These are phyloP conservation scores for Ahaetulla prasina DNA, from an alignment of 2,113 vertebrate genomes.

Conservation along the genomic window DNA sequence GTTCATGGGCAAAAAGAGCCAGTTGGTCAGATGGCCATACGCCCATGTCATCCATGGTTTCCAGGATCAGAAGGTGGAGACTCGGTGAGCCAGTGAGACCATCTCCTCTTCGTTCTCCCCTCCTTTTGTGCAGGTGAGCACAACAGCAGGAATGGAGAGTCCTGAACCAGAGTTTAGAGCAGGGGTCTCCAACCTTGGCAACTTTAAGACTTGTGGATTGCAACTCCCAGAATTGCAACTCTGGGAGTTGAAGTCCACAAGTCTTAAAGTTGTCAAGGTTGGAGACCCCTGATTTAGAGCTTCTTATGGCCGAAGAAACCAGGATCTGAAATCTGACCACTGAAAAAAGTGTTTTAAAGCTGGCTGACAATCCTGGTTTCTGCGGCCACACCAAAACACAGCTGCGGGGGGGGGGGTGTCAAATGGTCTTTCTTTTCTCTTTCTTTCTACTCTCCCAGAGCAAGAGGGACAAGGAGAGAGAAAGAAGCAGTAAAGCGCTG, in stretches of 20 bases:
- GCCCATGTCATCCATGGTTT: not conserved
- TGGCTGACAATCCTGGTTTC: not conserved
- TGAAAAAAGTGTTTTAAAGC: not conserved
- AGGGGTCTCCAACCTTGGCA: too few species aligned
- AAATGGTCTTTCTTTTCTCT: not conserved
- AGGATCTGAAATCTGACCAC: not conserved
- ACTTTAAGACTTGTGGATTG: too few species aligned
- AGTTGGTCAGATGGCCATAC: not conserved
- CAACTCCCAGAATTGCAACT: too few species aligned
- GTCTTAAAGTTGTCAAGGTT: too few species aligned
- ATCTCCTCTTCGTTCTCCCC: not conserved
- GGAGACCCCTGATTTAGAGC: too few species aligned
- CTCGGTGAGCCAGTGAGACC: not conserved
- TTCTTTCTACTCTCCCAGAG: not conserved
- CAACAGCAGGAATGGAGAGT: not conserved
- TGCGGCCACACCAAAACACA: not conserved
- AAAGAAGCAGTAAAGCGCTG: not conserved
- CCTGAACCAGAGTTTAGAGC: not conserved
- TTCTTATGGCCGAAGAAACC: not conserved
- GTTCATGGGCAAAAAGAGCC: not conserved
- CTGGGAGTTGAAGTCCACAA: too few species aligned
- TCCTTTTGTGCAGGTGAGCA: not conserved
- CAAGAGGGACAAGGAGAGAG: not conserved
- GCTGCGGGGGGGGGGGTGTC: not conserved
- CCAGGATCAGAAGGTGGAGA: not conserved